These are phyloP conservation scores for Euphydryas editha DNA, from an alignment of 2,888 invertebrate species.

Conservation along the genomic window DNA sequence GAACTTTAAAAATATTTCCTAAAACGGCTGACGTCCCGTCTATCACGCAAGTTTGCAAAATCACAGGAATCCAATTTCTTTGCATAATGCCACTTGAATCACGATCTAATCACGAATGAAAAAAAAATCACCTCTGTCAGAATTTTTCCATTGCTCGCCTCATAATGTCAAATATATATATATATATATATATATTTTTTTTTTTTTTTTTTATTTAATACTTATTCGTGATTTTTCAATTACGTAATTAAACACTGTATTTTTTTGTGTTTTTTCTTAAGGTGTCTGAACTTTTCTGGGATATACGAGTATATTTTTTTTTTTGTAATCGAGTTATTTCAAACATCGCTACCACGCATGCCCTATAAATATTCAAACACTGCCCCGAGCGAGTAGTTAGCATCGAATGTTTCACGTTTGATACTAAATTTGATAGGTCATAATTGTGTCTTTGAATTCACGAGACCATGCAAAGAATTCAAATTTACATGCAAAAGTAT, in stretches of 20 bases:
- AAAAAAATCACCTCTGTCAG: conserved; percentile 15
- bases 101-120: conserved; percentile 13
- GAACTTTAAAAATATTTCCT: conserved; percentile 75
- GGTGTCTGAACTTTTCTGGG: neutral
- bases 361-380: conserved; percentile 64
- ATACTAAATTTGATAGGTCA: conserved; percentile 42
- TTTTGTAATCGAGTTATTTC: conserved; percentile 30
- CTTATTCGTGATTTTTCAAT: neutral
- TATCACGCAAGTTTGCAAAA: conserved; percentile 62
- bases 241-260: neutral
- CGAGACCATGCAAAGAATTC: conserved; percentile 38
- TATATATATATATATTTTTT: no score
- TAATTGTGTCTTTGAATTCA: conserved; percentile 42
- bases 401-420: conserved; percentile 33
- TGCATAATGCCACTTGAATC: conserved; percentile 35
- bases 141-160: neutral
- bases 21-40: conserved; percentile 76
- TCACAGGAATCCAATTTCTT: conserved; percentile 42
- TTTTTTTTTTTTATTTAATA: no score
- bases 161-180: no score
- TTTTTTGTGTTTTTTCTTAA: neutral
- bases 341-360: conserved; percentile 70
- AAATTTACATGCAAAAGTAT: conserved; percentile 43
- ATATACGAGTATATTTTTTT: conserved; percentile 9
- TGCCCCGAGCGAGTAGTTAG: conserved; percentile 38